Base-by-base conservation (phyloP, 2,113 vertebrate genomes). In the Pteruthius melanotis region DNA sequence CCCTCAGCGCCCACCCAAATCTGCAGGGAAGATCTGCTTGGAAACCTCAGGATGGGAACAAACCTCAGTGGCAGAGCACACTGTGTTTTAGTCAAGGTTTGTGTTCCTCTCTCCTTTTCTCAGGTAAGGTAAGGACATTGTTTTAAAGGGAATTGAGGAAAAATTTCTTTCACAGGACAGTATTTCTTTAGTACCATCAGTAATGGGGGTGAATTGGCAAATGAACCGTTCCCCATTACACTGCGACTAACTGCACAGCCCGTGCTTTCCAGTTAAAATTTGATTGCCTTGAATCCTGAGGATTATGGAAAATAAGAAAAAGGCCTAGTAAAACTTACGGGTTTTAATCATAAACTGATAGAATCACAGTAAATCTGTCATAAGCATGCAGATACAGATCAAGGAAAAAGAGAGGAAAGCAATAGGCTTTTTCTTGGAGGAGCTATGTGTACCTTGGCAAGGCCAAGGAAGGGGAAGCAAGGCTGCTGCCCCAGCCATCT, bases 161-260 rank as follows among this genome's bases (percentile, higher is more conserved):
- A 94, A 87, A 88, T 64, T 65, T 78, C 81, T 90, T 95, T 75
- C 83, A n/a, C n/a, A 16, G 93, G 13, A 17, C 83, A 87, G 4
- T 96, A 94, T 96, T 95, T 97, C 92, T 96, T 97, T 93, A 96
- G 93, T 26, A 45, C 79, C 85, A 85, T 74, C 30, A 40, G 76
- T 94, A 97, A 97, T 81, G 64, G 89, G 42, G 61, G 59, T 76
- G 47, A 83, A 83, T 40, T 78, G 79, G 89, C 81, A 79, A 90
- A 94, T 53, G 88, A 78, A 87, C 85, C 5, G 0, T 85, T 83
- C 76, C 68, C 68, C 42, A 76, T 95, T 93, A 90, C 64, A 60
- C n/a, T 4, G 21, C 90, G 75, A 93, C 82, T 93, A 69, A 92
- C 86, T 74, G 80, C 77, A 83, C 47, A 83, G 70, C 76, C 86